These are phyloP conservation scores for Ectemnius cavifrons DNA, from an alignment of 2,888 invertebrate species.

Conservation along the genomic window DNA sequence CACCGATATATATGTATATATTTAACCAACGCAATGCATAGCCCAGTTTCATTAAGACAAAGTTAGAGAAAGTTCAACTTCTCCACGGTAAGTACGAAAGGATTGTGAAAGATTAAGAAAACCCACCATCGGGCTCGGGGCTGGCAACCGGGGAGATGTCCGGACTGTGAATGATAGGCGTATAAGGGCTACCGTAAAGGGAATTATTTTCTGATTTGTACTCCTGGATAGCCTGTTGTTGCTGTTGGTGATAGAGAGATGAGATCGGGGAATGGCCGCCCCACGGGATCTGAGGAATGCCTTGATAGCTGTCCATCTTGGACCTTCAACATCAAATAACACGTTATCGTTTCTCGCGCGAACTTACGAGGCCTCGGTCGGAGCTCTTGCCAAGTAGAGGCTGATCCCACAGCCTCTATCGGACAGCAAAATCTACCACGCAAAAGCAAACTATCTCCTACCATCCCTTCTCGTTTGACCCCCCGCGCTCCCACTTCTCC, in stretches of 20 bases:
- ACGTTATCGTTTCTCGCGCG: neutral
- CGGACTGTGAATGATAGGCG: conserved; percentile 85
- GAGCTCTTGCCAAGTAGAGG: neutral
- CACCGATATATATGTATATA: no score
- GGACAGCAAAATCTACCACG: neutral
- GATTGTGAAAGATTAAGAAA: conserved; percentile 20
- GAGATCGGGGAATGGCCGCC: conserved; percentile 77
- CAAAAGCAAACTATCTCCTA: conserved; percentile 2
- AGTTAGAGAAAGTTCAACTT: neutral
- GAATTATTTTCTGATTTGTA: conserved; percentile 77
- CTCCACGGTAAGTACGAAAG: neutral
- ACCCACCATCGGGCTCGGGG: conserved; percentile 86
- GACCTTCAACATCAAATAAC: conserved; percentile 66
- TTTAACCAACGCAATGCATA: neutral
- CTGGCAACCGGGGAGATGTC: conserved; percentile 91
- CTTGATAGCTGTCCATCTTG: conserved; percentile 76
- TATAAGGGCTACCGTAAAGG: conserved; percentile 76
- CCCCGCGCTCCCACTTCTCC: no score
- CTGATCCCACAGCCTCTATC: neutral
- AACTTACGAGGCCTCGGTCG: neutral
- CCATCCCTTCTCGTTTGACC: no score
- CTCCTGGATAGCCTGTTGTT: conserved; percentile 68
- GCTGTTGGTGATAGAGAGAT: conserved; percentile 78
- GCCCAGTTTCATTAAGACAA: neutral
- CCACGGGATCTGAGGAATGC: conserved; percentile 76